Conservation (phyloP, 2,888 invertebrate genomes). For the Psococerastis gibbosa region DNA sequence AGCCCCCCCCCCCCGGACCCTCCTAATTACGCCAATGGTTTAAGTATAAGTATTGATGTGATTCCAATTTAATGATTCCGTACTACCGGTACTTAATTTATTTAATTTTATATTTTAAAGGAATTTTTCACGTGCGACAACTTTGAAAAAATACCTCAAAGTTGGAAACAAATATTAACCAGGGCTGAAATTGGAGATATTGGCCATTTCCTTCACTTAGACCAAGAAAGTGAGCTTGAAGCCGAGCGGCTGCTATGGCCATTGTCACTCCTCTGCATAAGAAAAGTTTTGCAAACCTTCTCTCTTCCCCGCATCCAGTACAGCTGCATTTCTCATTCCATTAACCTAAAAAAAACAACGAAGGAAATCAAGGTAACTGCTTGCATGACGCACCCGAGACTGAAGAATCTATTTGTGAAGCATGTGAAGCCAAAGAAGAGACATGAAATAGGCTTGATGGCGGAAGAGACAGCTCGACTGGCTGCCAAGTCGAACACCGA, state of each 20-base stretch:
- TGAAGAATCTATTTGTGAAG: slow-evolving; percentile 22
- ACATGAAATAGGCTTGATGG: slow-evolving; percentile 26
- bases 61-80: no score
- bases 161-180: no score
- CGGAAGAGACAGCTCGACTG: slow-evolving; percentile 20
- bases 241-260: slow-evolving; percentile 22
- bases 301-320: slow-evolving; percentile 18
- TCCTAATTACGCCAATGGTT: no score
- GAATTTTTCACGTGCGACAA: slow-evolving; percentile 23
- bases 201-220: no score
- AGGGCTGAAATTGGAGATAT: no score
- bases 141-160: slow-evolving; percentile 22
- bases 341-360: not conserved
- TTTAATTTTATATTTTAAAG: slow-evolving; percentile 18
- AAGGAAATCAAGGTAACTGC: not conserved
- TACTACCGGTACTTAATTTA: no score
- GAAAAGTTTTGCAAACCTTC: slow-evolving; percentile 17
- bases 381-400: slow-evolving; percentile 9
- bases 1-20: no score
- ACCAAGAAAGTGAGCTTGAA: no score
- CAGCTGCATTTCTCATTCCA: not conserved
- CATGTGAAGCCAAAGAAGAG: slow-evolving; percentile 31
- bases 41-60: no score
- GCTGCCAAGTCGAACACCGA: slow-evolving; percentile 18
- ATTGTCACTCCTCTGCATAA: slow-evolving; percentile 22